Evolutionary conservation across 2,113 vertebrate species (phyloP).

Genomic region (Colinus virginianus): DNA sequence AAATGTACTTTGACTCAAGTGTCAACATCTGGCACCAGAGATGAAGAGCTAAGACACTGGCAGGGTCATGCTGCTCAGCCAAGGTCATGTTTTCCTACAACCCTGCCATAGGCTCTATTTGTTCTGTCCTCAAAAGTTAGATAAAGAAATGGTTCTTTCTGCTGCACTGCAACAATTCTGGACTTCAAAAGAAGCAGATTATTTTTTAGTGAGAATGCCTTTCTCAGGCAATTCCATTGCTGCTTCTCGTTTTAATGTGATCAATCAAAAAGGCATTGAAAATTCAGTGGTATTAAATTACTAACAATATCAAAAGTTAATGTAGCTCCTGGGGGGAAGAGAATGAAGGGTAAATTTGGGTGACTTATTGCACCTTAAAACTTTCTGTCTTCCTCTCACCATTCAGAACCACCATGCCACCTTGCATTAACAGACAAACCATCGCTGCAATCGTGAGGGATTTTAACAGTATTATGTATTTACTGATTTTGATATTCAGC

Average conservation of each 20-base stretch:
- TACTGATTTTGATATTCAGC: background rate
- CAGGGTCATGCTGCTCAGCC: background rate
- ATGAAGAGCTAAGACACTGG: background rate
- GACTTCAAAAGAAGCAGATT: constrained; percentile 12
- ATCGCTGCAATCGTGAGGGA: background rate
- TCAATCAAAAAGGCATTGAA: background rate
- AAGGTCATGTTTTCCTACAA: constrained; percentile 61
- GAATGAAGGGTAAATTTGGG: background rate
- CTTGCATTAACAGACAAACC: background rate
- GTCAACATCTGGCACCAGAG: background rate
- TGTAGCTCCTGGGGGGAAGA: background rate
- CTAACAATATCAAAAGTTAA: background rate
- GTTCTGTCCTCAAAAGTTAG: constrained; percentile 55
- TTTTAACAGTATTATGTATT: background rate
- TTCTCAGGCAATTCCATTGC: background rate
- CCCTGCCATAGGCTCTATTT: constrained; percentile 59
- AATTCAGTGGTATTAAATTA: background rate
- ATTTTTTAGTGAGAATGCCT: constrained; percentile 6
- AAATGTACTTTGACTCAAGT: constrained; percentile 37
- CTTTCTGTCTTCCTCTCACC: background rate
- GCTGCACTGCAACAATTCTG: constrained; percentile 27
- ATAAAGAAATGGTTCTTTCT: constrained; percentile 46
- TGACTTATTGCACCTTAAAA: background rate
- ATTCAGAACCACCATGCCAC: background rate
- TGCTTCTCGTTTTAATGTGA: background rate